Evolutionary conservation across 2,888 invertebrate species (phyloP).

Genomic region (Ptilodon capucinus): DNA sequence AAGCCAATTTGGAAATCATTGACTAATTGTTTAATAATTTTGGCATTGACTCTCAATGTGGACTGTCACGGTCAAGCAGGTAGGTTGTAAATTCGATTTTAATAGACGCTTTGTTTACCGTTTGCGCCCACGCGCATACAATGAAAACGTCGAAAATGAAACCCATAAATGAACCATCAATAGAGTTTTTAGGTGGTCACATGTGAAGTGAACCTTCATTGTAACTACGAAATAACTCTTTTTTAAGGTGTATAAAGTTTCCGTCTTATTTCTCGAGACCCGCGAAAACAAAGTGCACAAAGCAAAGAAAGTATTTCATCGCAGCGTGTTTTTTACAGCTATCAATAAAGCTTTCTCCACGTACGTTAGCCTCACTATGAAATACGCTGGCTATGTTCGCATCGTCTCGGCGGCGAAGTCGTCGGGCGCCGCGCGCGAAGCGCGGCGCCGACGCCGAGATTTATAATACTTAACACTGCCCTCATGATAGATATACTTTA

Average conservation of each 20-base stretch:
- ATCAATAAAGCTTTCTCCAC: constrained; percentile 30
- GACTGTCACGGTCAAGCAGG: constrained; percentile 23
- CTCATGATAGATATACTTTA: constrained; percentile 26
- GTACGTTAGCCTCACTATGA: constrained; percentile 24
- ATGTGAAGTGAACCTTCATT: neutral
- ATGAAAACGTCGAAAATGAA: constrained; percentile 13
- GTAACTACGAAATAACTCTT: no score
- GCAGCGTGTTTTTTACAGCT: constrained; percentile 2
- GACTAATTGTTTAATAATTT: constrained; percentile 36
- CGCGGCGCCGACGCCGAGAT: constrained; percentile 42
- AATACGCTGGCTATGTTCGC: constrained; percentile 7
- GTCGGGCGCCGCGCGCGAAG: constrained; percentile 18
- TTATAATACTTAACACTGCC: constrained; percentile 37
- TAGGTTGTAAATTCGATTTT: constrained; percentile 7
- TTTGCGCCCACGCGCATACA: constrained; percentile 13
- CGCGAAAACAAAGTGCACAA: neutral
- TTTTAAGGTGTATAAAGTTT: no score
- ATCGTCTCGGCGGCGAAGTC: constrained; percentile 9
- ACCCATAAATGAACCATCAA: constrained; percentile 5
- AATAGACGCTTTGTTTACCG: constrained; percentile 9
- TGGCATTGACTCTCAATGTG: constrained; percentile 36
- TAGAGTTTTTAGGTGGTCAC: neutral
- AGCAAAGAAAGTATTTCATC: neutral
- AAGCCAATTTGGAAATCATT: constrained; percentile 34
- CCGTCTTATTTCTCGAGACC: no score